Evolutionary conservation across 2,797 vertebrate genomes (phyloP).

Genomic region (Lophotriccus pileatus): DNA sequence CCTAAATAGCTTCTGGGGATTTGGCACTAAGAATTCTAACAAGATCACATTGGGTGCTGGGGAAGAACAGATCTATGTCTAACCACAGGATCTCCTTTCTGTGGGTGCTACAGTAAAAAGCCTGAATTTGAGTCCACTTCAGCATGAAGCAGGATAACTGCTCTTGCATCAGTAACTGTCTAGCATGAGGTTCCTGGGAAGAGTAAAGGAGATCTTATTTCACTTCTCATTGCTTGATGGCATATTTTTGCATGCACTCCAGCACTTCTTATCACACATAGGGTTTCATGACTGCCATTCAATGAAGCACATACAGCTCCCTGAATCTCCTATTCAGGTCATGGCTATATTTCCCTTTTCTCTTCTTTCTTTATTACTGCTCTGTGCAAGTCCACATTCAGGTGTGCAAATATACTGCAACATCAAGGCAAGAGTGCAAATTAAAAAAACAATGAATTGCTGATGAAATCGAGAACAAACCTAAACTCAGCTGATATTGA

Average conservation of each 20-base stretch:
- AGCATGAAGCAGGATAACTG: neutral
- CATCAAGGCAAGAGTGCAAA: neutral
- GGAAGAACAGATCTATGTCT: neutral
- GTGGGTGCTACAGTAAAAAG: neutral
- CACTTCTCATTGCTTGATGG: neutral
- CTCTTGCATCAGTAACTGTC: neutral
- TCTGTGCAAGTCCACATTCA: neutral
- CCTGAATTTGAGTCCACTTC: neutral
- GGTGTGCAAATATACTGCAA: neutral
- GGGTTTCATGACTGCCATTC: neutral
- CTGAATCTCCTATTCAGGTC: neutral
- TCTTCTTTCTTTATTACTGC: neutral
- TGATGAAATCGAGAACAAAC: neutral
- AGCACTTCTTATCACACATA: neutral
- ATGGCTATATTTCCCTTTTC: neutral
- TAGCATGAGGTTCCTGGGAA: neutral
- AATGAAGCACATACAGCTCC: fast-evolving
- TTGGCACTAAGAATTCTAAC: neutral
- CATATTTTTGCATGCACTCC: neutral
- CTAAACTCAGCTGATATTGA: neutral
- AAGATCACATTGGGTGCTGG: neutral
- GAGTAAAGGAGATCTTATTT: neutral
- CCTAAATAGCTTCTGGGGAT: neutral
- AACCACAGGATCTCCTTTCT: fast-evolving
- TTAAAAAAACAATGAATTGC: neutral